Evolutionary conservation across 1,140 invertebrate genomes (phyloP).

Genomic region (Yoshiicerus persimilis): DNA sequence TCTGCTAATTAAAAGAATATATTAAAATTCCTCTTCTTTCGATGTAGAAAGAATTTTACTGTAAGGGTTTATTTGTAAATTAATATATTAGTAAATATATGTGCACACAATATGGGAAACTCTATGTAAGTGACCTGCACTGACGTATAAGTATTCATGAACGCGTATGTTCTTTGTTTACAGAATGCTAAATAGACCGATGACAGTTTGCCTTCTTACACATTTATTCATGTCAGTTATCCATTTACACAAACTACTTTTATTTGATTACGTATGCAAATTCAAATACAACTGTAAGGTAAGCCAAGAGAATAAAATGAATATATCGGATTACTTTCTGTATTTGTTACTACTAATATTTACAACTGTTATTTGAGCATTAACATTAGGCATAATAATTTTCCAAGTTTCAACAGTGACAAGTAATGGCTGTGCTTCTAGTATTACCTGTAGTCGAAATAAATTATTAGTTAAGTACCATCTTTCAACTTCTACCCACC

Average conservation of each 20-base stretch:
- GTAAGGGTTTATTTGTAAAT: no score
- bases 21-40: neutral
- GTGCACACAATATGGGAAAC: no score
- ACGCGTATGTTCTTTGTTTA: neutral
- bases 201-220: neutral
- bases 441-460: neutral
- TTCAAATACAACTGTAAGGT: neutral
- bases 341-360: neutral
- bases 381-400: neutral
- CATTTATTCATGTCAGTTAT: neutral
- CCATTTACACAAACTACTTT: neutral
- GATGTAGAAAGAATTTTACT: neutral
- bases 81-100: no score
- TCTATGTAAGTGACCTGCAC: no score
- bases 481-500: no score
- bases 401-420: neutral
- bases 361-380: neutral
- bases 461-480: neutral
- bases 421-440: neutral
- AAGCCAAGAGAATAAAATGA: neutral
- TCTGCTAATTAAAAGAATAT: constrained; percentile 1
- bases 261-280: neutral
- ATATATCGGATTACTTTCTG: neutral
- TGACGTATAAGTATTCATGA: neutral
- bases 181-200: neutral